Conservation (phyloP, 2,888 invertebrate species). For the Habrosyne pyritoides region DNA sequence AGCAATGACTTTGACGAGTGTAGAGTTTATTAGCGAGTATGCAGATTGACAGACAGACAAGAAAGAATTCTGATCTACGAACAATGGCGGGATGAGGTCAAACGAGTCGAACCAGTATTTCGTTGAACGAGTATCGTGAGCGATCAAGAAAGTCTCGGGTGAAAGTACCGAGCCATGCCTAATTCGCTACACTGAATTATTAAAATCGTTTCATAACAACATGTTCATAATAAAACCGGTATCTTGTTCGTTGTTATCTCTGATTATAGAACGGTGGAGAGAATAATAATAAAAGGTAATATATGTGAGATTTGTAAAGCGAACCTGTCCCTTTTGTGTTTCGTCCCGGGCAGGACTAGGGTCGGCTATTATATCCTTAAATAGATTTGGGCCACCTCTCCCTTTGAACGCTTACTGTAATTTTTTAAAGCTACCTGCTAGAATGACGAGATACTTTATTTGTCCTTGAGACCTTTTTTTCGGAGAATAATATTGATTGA, state of each 20-base stretch:
- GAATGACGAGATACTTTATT: conserved; percentile 29
- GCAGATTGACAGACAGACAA: conserved; percentile 49
- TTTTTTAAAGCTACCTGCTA: conserved; percentile 50
- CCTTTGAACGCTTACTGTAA: conserved; percentile 57
- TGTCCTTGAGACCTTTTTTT: conserved; percentile 32
- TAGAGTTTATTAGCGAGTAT: conserved; percentile 43
- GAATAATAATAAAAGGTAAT: conserved; percentile 61
- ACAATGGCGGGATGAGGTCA: conserved; percentile 69
- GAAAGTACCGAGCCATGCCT: conserved; percentile 71
- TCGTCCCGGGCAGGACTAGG: conserved; percentile 47
- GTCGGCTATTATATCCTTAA: conserved; percentile 54
- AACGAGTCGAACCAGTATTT: conserved; percentile 63
- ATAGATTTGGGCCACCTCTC: conserved; percentile 52
- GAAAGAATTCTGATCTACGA: conserved; percentile 51
- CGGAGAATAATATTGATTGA: not conserved
- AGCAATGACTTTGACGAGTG: conserved; percentile 53
- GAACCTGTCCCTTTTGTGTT: conserved; percentile 64
- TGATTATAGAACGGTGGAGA: conserved; percentile 49
- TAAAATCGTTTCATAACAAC: conserved; percentile 73
- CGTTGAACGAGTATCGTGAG: conserved; percentile 34
- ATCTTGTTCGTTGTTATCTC: conserved; percentile 49
- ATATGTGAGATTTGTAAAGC: conserved; percentile 58
- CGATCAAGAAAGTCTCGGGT: conserved; percentile 72
- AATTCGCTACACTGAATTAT: conserved; percentile 68
- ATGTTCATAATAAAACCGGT: conserved; percentile 70